These are phyloP conservation scores for Toxotes chatareus DNA, from an alignment of 2,113 vertebrate species.

Conservation along the genomic window DNA sequence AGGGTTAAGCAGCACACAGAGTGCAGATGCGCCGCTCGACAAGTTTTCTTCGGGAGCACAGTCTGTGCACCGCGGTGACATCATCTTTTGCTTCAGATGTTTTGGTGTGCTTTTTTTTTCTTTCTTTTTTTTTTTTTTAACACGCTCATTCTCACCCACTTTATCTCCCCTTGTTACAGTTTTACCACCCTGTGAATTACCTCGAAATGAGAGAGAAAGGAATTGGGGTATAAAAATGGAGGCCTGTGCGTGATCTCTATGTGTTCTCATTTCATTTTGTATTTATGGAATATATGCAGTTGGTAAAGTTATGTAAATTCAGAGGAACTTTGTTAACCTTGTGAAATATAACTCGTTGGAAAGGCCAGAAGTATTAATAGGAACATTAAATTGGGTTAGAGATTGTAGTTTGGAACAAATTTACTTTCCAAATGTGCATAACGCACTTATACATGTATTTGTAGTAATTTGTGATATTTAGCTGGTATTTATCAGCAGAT, in stretches of 20 bases:
- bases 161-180: constrained; percentile 48
- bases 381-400: constrained; percentile 38
- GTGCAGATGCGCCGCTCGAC: background rate
- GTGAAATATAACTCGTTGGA: constrained; percentile 50
- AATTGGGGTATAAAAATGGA: constrained; percentile 59
- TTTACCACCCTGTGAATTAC: constrained; percentile 68
- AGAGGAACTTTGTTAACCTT: constrained; percentile 50
- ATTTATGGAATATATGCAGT: constrained; percentile 53
- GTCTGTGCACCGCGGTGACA: constrained; percentile 55
- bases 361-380: constrained; percentile 41
- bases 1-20: constrained; percentile 43
- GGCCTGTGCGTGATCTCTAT: constrained; percentile 26
- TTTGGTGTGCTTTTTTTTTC: background rate
- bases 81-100: constrained; percentile 58
- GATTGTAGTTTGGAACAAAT: constrained; percentile 32
- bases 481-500: background rate
- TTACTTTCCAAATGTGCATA: constrained; percentile 25
- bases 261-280: constrained; percentile 58
- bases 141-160: background rate
- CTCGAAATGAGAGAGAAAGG: constrained; percentile 50
- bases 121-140: constrained; percentile 28
- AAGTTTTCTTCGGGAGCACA: constrained; percentile 43
- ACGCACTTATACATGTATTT: background rate
- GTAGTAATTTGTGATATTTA: background rate
- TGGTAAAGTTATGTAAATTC: constrained; percentile 47